Evolutionary conservation across 2,113 vertebrate species (phyloP), one percentile per base, ranked within the genome.

Genomic region (Scolopax mira): DNA sequence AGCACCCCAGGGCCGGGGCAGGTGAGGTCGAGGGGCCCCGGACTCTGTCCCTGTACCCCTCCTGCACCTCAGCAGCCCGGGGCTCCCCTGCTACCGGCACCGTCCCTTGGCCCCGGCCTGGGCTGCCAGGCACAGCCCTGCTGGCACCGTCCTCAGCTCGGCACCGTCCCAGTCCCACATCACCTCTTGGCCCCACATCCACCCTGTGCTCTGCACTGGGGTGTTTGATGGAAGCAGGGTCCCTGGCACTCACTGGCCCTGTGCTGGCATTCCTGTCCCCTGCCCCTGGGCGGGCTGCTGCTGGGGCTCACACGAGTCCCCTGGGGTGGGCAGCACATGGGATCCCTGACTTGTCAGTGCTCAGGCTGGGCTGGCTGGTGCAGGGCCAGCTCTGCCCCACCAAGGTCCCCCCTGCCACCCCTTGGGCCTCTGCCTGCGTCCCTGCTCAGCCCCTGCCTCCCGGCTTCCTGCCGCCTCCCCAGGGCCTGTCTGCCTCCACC

Each of bases 11-110:
- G 88, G 67, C 60, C 18, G 17, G 72, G 81, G 70, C 88, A 85
- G 93, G 77, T 6, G 48, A 91, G 95, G 94, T 89, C 0, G 86
- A 92, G 96, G 96, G 96, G 94, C 92, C 81, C 71, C 33, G 13
- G 89, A 94, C 96, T 95, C 90, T 92, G 90, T 35, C 62, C 88
- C 71, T 3, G 2, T 72, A 51, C 57, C 69, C 28, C 24, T 91
- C 78, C 88, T 3, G 8, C 81, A 28, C 78, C 31, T 11, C 88
- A 60, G 85, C 64, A 82, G 90, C 75, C 44, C 0, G 18, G 90
- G 88, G 79, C 72, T 83, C 60, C 58, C 49, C 21, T 17, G 22
- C 58, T 1, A 4, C 83, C 2, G 12, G 79, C 92, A 88, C 85
- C 4, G 16, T 78, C 96, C 93, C 51, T 48, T 23, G 24, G 81